phyloP scores from a whole-genome alignment of 2,113 vertebrate genomes.

The Toxotes chatareus region DNA sequence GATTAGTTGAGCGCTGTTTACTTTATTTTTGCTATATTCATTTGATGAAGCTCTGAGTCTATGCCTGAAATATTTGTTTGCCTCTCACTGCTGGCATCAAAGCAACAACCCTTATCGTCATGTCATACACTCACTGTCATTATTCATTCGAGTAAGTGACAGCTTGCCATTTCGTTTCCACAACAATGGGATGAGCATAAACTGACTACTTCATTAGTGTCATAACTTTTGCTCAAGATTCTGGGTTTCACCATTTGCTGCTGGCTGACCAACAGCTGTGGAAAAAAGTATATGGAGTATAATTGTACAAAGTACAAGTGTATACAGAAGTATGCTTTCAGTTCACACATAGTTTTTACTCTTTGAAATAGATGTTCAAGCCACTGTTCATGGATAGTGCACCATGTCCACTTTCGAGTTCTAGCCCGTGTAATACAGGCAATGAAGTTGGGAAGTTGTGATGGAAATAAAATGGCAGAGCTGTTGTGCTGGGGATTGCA shows the following conservation, averaged over 20 bases:
- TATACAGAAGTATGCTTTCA: not conserved
- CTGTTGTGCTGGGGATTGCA: not conserved
- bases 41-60: constrained; percentile 55
- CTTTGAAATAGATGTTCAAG: too few species aligned
- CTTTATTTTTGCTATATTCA: constrained; percentile 38
- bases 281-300: not conserved
- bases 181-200: constrained; percentile 50
- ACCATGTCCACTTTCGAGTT: not conserved
- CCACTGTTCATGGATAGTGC: not conserved
- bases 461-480: not conserved
- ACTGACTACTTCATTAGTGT: constrained; percentile 28
- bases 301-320: not conserved
- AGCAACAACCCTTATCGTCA: constrained; percentile 60
- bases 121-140: constrained; percentile 67
- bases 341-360: not conserved
- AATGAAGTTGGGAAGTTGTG: not conserved
- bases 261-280: not conserved
- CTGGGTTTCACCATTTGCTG: constrained; percentile 10
- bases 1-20: constrained; percentile 41
- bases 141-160: constrained; percentile 67
- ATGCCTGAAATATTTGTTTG: constrained; percentile 51
- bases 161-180: constrained; percentile 65
- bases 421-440: not conserved
- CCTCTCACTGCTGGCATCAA: constrained; percentile 55
- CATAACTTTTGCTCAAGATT: constrained; percentile 33